phyloP scores from a whole-genome alignment of 2,888 invertebrate genomes.

The Sinodicranocentrus sp. region DNA sequence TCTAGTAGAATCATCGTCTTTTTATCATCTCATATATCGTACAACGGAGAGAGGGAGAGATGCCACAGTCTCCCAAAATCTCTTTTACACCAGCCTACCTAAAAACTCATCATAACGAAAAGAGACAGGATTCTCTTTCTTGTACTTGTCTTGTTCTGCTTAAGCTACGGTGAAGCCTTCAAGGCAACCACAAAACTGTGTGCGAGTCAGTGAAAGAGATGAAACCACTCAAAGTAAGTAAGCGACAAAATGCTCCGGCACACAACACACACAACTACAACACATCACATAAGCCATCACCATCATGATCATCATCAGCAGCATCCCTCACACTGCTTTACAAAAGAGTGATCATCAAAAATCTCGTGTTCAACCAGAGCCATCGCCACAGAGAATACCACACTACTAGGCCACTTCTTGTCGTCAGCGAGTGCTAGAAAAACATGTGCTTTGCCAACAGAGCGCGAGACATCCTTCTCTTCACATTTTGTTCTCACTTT shows the following conservation, averaged over 20 bases:
- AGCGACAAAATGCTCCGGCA: constrained; percentile 70
- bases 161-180: constrained; percentile 62
- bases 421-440: constrained; percentile 21
- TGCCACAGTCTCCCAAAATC: constrained; percentile 49
- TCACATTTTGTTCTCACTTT: constrained; percentile 51
- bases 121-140: constrained; percentile 56
- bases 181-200: constrained; percentile 68
- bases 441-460: constrained; percentile 47
- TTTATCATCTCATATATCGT: constrained; percentile 24
- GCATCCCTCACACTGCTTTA: constrained; percentile 26
- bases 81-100: constrained; percentile 47
- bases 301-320: constrained; percentile 50
- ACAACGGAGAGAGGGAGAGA: too few species aligned
- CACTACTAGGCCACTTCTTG: constrained; percentile 50
- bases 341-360: constrained; percentile 54
- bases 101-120: constrained; percentile 65
- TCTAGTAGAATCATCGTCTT: constrained; percentile 46
- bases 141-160: constrained; percentile 60
- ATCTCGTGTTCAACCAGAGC: constrained; percentile 63
- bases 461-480: constrained; percentile 46
- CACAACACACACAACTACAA: constrained; percentile 52
- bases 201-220: constrained; percentile 61
- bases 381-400: constrained; percentile 51
- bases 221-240: constrained; percentile 71
- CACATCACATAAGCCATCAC: constrained; percentile 65